Base-by-base conservation (phyloP, 2,888 invertebrate genomes). In the Biston betularia region DNA sequence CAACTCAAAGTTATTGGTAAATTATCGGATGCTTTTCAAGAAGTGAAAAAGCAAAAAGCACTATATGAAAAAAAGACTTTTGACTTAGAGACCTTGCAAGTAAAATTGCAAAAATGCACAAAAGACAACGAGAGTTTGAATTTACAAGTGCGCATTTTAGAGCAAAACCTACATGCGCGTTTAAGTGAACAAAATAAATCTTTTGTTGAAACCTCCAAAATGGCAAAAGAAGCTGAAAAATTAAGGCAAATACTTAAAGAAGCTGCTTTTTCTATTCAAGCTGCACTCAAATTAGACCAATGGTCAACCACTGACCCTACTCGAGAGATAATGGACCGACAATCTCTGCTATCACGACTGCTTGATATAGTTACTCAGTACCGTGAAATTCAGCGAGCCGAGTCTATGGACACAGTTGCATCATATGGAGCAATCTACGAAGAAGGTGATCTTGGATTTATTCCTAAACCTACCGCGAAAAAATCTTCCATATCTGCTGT, bases 401-500 rank as follows among this genome's bases (percentile, higher is more conserved):
- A 89, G 68, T 93, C 93, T 12, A 75, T 84, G 64, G 88, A 89
- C 34, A 92, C 95, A 52, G 79, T 92, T 46, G 92, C 92, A 35
- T 95, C 95, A 0, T 79, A 94, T 35, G 90, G 88, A 1, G 93
- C 93, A 46, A 88, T 95, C 33, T 96, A 96, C 74, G 89, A 93
- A 56, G 94, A 95, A 71, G 96, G 96, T 11, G 96, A 96, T 81
- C 93, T 96, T 66, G 96, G 96, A 9, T 96, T 96, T 72, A 89
- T 96, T 69, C 96, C 96, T 0, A 95, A 95, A 76, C 75, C 83
- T 15, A 49, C 68, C 33, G 52, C 71, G 14, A 91, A 87, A 63
- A 89, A 84, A 69, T 76, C 86, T 0, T 55, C 73, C 6, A 34
- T 68, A 45, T 75, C 82, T 5, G 61, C 81, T 4, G 67, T 73